These are phyloP conservation scores for Thelaira solivaga DNA, from an alignment of 2,888 invertebrate genomes.

Conservation along the genomic window DNA sequence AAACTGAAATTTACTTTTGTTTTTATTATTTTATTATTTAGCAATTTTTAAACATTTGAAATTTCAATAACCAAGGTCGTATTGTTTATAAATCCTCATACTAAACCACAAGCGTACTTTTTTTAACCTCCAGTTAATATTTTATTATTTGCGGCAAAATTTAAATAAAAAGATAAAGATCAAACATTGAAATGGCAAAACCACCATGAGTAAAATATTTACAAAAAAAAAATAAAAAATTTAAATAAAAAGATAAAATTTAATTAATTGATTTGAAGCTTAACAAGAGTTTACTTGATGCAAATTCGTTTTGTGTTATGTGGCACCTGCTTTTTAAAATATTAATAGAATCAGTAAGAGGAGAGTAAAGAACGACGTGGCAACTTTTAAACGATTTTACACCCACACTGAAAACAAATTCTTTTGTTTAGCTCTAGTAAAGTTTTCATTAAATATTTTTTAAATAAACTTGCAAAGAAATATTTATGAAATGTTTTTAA, in stretches of 20 bases:
- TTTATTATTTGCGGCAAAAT: slow-evolving; percentile 25
- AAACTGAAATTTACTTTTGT: slow-evolving; percentile 14
- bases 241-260: slow-evolving; percentile 25
- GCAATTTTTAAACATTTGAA: slow-evolving; percentile 3
- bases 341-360: too few relatives aligned
- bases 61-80: slow-evolving; percentile 38
- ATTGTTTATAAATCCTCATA: slow-evolving; percentile 6
- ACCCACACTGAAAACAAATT: too few relatives aligned
- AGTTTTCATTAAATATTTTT: too few relatives aligned
- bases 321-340: too few relatives aligned
- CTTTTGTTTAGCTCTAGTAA: too few relatives aligned
- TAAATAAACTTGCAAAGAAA: too few relatives aligned
- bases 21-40: neutral
- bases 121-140: neutral
- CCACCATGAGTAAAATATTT: neutral
- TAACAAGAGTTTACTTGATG: slow-evolving; percentile 43
- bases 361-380: too few relatives aligned
- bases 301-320: neutral
- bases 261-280: slow-evolving; percentile 53
- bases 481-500: too few relatives aligned
- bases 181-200: slow-evolving; percentile 26
- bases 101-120: neutral
- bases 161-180: slow-evolving; percentile 15
- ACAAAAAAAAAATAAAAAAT: slow-evolving; percentile 31
- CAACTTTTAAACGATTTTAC: too few relatives aligned